Percentiles rank a stretch among this genome's conserved stretches.
These are phyloP conservation scores for Cyrtodaria siliqua DNA, from an alignment of 2,888 invertebrate genomes.

Conservation along the genomic window DNA sequence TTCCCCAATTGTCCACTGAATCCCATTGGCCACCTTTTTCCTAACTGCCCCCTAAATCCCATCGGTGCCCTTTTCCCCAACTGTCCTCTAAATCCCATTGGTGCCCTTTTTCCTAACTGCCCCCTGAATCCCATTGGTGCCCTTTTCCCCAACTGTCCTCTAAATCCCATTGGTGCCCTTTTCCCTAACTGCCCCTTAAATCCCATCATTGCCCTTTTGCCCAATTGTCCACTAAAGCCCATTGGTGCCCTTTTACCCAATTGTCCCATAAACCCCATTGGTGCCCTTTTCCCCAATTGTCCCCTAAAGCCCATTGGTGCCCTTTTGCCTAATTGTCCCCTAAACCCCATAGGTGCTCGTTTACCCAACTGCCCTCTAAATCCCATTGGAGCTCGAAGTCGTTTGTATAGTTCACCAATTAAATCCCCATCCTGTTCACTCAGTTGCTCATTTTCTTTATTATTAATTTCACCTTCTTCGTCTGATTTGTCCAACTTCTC, in stretches of 20 bases:
- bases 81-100: constrained; percentile 44
- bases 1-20: constrained; percentile 40
- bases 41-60: constrained; percentile 38
- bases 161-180: constrained; percentile 42
- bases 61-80: constrained; percentile 52
- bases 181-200: constrained; percentile 33
- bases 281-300: constrained; percentile 45
- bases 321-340: constrained; percentile 43
- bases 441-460: no score
- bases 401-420: no score
- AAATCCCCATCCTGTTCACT: no score
- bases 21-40: constrained; percentile 48
- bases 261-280: constrained; percentile 39
- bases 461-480: no score
- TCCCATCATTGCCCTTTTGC: constrained; percentile 25
- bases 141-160: constrained; percentile 32
- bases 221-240: constrained; percentile 1
- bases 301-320: constrained; percentile 42
- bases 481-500: no score
- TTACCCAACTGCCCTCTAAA: constrained; percentile 39
- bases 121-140: constrained; percentile 44
- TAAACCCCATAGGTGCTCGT: constrained; percentile 49
- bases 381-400: constrained; percentile 37
- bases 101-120: constrained; percentile 43
- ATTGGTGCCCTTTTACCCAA: constrained; percentile 36